Evolutionary conservation across 2,888 invertebrate species (phyloP), one percentile per base, ranked within the genome.

Genomic region (Melinaea menophilus): DNA sequence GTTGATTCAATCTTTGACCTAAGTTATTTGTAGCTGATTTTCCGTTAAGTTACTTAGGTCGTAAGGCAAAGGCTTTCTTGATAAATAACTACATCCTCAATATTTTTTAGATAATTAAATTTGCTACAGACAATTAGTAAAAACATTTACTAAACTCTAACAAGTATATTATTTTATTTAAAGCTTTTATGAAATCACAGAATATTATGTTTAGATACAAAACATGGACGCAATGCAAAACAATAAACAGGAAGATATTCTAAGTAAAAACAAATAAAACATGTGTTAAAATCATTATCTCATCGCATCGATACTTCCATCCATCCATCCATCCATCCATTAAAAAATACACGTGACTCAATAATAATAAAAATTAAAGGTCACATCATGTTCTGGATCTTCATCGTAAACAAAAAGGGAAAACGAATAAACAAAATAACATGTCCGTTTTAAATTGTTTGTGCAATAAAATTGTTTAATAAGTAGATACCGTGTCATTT

Each of bases 351-450:
- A 41, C 41, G 9, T 41, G 41, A 31, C 31, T 51, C 51, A 31
- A 51, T 51, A 51, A 51, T 31, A 51, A 5, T 31, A 51, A 51
- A 51, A 31, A 51, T 31, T 51, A 51, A 5, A 9, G 31, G 22
- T 5, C n/a, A 11, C 56, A 60, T 56, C 64, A 64, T 64, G 59
- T 56, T 51, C 31, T 37, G 46, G 55, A 64, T 62, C 46, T 56
- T 48, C 45, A 56, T 3, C 56, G 56, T 65, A 65, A 65, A 65
- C 60, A 62, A 61, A 56, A 67, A 65, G 58, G 67, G 62, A 56
- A 61, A 61, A 62, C 47, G 64, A 67, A 67, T 51, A 62, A 62
- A 59, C 22, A 22, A 22, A 22, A 22, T 22, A 22, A 22, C 58
- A 56, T 13, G 55, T 55, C 31, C 1, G 3, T 13, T 48, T 11